phyloP scores from a whole-genome alignment of 2,888 invertebrate genomes.

The Orchesella flavescens region DNA sequence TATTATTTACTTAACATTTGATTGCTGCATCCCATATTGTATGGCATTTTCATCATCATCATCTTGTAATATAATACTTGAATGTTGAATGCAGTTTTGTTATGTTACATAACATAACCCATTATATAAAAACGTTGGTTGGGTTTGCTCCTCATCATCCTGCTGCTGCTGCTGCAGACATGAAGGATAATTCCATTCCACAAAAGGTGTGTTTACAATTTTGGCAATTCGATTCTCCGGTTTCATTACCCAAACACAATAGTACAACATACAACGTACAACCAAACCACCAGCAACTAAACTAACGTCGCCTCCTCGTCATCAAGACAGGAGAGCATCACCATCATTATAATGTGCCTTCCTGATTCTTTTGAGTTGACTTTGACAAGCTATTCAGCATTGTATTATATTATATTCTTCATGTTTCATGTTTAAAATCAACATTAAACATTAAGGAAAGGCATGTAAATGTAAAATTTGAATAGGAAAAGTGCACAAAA shows the following conservation, averaged over 20 bases:
- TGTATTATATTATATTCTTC: constrained; percentile 23
- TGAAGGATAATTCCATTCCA: constrained; percentile 15
- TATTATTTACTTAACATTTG: constrained; percentile 41
- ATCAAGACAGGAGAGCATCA: constrained; percentile 2
- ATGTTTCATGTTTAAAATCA: background rate
- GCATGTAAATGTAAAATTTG: background rate
- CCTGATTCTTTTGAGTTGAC: constrained; percentile 27
- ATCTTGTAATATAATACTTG: background rate
- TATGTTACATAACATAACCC: background rate
- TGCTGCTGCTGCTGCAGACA: background rate
- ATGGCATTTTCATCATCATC: constrained; percentile 5
- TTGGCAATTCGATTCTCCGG: constrained; percentile 51
- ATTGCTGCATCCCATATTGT: constrained; percentile 15
- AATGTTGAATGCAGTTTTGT: constrained; percentile 5
- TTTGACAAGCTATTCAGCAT: constrained; percentile 47
- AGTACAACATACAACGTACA: background rate
- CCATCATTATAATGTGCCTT: constrained; percentile 18
- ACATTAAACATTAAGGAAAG: no score
- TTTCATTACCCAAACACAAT: constrained; percentile 23
- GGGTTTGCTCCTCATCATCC: background rate
- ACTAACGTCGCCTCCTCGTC: constrained; percentile 28
- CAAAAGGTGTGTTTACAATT: constrained; percentile 49
- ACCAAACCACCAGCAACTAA: constrained; percentile 26
- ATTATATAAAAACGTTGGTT: background rate
- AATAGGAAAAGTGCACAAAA: constrained; percentile 3